Conservation (phyloP, 2,113 vertebrate genomes). For the Chionis minor region DNA sequence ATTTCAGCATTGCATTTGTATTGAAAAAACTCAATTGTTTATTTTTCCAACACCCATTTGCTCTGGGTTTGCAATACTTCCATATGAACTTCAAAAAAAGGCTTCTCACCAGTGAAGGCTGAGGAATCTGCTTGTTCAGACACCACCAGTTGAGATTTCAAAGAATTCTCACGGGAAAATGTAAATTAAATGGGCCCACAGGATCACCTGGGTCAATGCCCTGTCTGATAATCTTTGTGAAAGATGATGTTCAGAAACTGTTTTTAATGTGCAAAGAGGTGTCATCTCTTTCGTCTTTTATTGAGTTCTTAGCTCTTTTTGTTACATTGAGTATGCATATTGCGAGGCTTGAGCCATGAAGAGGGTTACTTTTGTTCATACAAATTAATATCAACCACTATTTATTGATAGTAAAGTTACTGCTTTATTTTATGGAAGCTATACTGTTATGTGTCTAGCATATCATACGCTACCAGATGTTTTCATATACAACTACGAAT, state of each 20-base stretch:
- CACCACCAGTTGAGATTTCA: not conserved
- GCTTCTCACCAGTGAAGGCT: not conserved
- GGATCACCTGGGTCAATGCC: not conserved
- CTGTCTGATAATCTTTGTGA: not conserved
- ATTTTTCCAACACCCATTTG: not conserved
- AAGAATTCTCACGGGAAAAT: not conserved
- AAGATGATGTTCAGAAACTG: not conserved
- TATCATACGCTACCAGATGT: not conserved
- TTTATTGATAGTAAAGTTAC: not conserved
- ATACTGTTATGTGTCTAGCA: not conserved
- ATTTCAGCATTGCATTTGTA: not conserved
- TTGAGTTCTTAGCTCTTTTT: not conserved
- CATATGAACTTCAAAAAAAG: not conserved
- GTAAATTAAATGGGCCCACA: not conserved
- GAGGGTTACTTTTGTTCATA: not conserved
- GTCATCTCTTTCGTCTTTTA: not conserved
- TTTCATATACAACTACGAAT: not conserved
- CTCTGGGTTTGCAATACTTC: not conserved
- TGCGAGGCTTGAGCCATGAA: not conserved
- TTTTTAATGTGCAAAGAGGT: not conserved
- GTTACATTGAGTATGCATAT: accelerated
- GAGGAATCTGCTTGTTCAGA: not conserved
- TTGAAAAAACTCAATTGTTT: not conserved
- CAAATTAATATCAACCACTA: not conserved
- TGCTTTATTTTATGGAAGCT: not conserved